Base-by-base conservation (phyloP, 2,888 invertebrate species). In the Drosophila pullipes region DNA sequence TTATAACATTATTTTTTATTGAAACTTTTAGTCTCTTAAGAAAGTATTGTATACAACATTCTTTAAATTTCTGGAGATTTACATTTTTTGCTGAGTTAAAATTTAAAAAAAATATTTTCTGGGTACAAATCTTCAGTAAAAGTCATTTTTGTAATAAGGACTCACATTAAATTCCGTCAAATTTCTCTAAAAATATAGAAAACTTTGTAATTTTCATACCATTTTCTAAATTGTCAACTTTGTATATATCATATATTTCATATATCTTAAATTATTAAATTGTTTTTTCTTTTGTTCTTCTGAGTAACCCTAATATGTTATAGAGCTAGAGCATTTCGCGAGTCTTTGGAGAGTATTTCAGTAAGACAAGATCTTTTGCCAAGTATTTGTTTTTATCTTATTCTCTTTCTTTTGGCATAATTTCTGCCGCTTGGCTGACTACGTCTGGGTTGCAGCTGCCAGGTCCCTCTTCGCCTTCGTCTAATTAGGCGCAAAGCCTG, bases 401-500 rank as follows among this genome's bases (percentile, higher is more conserved):
- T 41, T 39, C 7, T 31, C 3, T 30, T 22, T 33, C 22, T 55
- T 55, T 57, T 65, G 59, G 71, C 76, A 76, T 73, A 49, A 89
- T 84, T 89, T 75, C 64, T 82, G 78, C 74, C 78, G 70, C 74
- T 78, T 76, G 78, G 72, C 69, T 84, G 71, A 55, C 47, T 58
- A 52, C 67, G 65, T 73, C 68, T 60, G 70, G 84, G 69, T 65
- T 83, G 72, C 53, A 44, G 50, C 60, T 68, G 35, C 57, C 57
- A 69, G 33, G 44, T 37, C 41, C 35, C 50, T 49, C 54, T 39
- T 3, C 11, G 9, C 22, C 60, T 53, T 74, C 73, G 86, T 90
- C 90, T 85, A 85, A 85, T 85, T 85, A 85, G 90, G 90, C 88
- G 88, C 88, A 85, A 82, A 90, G 90, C 85, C 85, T 82, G 89